These are phyloP conservation scores for Coilia nasus DNA, from an alignment of 2,797 vertebrate genomes.

Conservation along the genomic window DNA sequence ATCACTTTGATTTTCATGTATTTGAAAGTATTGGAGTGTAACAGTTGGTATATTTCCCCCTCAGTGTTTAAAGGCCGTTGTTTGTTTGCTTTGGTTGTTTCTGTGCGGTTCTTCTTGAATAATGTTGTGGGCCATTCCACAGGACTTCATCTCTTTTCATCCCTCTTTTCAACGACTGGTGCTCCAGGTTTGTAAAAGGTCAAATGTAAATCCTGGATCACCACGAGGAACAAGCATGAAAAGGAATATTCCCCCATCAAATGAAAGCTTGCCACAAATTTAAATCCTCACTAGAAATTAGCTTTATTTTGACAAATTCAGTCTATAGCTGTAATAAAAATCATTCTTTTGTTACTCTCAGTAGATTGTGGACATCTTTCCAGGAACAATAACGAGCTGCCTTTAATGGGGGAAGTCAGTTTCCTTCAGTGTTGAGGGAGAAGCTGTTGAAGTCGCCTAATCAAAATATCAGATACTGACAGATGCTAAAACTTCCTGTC, in stretches of 20 bases:
- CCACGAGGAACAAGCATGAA: slow-evolving; percentile 54
- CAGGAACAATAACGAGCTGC: neutral
- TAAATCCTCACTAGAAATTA: neutral
- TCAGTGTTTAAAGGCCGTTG: too few relatives aligned
- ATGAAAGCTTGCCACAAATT: neutral
- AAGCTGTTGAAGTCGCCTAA: neutral
- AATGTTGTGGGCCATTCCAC: slow-evolving; percentile 55
- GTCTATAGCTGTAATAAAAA: neutral
- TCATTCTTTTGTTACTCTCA: neutral
- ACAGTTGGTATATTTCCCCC: neutral
- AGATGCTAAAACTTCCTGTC: neutral
- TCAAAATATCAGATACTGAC: neutral
- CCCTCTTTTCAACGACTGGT: slow-evolving; percentile 72
- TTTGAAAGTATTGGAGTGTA: neutral
- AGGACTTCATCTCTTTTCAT: slow-evolving; percentile 75
- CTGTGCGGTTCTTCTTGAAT: slow-evolving; percentile 38
- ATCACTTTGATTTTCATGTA: neutral
- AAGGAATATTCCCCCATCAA: slow-evolving; percentile 29
- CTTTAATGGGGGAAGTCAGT: neutral
- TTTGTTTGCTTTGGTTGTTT: slow-evolving; percentile 31
- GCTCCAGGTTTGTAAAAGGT: slow-evolving; percentile 75
- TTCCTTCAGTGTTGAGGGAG: neutral
- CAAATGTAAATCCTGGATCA: slow-evolving; percentile 39
- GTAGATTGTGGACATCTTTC: neutral
- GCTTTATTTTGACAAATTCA: neutral